Base-by-base conservation (phyloP, 2,113 vertebrate genomes). In the Notarius lentiginosus region DNA sequence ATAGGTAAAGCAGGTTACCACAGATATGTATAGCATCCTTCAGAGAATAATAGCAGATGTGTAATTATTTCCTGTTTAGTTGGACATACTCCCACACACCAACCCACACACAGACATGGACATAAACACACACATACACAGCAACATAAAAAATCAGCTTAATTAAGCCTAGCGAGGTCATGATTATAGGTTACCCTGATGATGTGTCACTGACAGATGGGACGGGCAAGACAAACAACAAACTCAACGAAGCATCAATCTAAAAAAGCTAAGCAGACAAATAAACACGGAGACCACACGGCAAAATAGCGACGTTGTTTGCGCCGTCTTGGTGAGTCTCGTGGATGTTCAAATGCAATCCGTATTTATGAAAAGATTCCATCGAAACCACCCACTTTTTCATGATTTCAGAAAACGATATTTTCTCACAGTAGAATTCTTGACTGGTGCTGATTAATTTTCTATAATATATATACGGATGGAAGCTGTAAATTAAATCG, bases 101-200 rank as follows among this genome's bases (percentile, higher is more conserved):
- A 49, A 76, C 22, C 30, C 65, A 12, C 14, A 41, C 53, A 11
- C n/a, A 70, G 4, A 30, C 4, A 14, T 9, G 41, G 27, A 81
- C 7, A 81, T 41, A 81, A 20, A 81, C 79, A 82, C 60, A 82
- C 34, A 73, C 10, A 73, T 2, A 61, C 7, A 49, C 34, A 56
- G 53, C 51, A 56, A 27, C 60, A 80, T 24, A 79, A 60, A 34
- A 27, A 24, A 63, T 65, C 76, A 53, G 47, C 58, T 11, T 85
- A 65, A 53, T 63, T 85, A 53, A 75, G 22, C 73, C 60, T 63
- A 77, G 8, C 47, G 14, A 61, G 22, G 20, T 14, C 58, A n/a
- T 85, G 84, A 85, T 85, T 85, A 84, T 75, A 53, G 84, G 55
- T 51, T 85, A 27, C 73, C 49, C 72, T 65, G 17, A 51, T 65